These are phyloP conservation scores for Callipepla squamata DNA, from an alignment of 2,113 vertebrate genomes.

Conservation along the genomic window DNA sequence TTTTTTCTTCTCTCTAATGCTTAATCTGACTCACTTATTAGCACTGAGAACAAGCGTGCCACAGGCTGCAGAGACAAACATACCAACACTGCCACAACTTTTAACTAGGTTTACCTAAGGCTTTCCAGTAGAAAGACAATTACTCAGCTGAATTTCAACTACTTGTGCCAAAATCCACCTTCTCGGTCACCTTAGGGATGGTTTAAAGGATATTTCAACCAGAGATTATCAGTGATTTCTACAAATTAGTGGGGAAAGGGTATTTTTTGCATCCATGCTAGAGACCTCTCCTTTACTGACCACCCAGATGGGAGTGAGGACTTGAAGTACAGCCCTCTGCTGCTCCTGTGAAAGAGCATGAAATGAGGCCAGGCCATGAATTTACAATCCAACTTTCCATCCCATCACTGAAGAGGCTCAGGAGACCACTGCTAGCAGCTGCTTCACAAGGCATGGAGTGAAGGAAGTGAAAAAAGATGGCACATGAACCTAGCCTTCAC, in stretches of 20 bases:
- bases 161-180: background rate
- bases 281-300: background rate
- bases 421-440: background rate
- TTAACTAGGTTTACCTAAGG: background rate
- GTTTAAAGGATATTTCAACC: conserved; percentile 3
- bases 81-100: background rate
- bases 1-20: background rate
- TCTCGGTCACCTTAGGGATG: background rate
- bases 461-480: background rate
- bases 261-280: background rate
- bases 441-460: background rate
- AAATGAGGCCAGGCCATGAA: background rate
- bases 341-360: background rate
- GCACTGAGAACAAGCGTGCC: background rate
- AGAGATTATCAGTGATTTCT: background rate
- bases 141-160: background rate
- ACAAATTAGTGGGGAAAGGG: background rate
- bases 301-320: background rate
- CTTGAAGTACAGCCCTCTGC: background rate
- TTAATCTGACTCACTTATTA: conserved; percentile 18
- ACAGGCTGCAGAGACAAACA: background rate
- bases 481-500: background rate
- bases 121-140: background rate
- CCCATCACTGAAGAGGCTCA: background rate
- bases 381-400: background rate